A percentile compares a stretch with the other conserved stretches of the same genome.
These are phyloP conservation scores for Sardinella longiceps DNA, from an alignment of 2,797 vertebrate genomes.

Conservation along the genomic window DNA sequence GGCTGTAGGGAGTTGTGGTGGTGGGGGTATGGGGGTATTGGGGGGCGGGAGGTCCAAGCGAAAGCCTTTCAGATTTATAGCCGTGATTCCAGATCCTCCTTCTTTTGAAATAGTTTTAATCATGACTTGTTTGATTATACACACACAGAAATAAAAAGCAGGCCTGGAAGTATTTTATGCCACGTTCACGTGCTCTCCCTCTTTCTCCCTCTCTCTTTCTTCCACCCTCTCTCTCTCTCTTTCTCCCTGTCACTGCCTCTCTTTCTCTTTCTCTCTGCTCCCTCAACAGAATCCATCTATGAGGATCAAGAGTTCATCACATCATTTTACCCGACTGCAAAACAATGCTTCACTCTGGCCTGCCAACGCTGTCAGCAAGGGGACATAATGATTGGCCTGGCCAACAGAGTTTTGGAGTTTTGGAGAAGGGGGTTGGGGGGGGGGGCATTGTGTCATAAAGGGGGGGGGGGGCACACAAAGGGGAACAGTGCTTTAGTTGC, in stretches of 20 bases:
- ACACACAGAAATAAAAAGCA: conserved; percentile 43
- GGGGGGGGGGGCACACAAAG: conserved; percentile 36
- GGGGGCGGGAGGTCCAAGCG: conserved; percentile 37
- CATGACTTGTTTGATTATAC: conserved; percentile 66
- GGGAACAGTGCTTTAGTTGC: conserved; percentile 36
- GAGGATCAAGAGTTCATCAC: conserved; percentile 53
- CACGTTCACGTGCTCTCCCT: conserved; percentile 8
- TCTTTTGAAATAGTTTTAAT: conserved; percentile 55
- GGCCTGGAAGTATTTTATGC: conserved; percentile 55
- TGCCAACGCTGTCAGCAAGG: conserved; percentile 22
- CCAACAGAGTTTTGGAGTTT: background rate
- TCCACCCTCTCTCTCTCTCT: conserved; percentile 14
- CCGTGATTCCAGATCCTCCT: conserved; percentile 48
- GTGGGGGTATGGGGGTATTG: conserved; percentile 32
- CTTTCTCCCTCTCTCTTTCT: background rate
- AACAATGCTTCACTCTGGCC: conserved; percentile 32
- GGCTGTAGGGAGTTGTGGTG: background rate
- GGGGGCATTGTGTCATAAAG: background rate
- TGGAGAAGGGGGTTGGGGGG: background rate
- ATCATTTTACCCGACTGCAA: conserved; percentile 15
- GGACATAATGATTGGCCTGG: background rate
- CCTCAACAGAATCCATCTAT: conserved; percentile 14
- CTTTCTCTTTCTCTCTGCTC: background rate
- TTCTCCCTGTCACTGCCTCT: conserved; percentile 26
- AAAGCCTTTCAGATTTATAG: conserved; percentile 56